phyloP scores from a whole-genome alignment of 2,888 invertebrate genomes.

The Biston stratarius region DNA sequence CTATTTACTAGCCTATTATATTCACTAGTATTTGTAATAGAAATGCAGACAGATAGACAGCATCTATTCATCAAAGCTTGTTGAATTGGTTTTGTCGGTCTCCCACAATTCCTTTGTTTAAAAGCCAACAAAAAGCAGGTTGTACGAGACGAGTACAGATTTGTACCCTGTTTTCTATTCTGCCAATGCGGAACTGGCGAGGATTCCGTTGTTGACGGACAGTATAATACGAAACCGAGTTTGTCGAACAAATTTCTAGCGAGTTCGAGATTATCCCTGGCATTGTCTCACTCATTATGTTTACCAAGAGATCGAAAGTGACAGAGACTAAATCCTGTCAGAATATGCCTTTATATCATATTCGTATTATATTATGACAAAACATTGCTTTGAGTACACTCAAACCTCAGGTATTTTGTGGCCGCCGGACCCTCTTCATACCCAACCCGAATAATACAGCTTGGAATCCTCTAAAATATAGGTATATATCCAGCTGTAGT shows the following conservation, averaged over 20 bases:
- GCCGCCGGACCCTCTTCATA: conserved; percentile 17
- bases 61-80: conserved; percentile 6
- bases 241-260: neutral
- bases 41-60: neutral
- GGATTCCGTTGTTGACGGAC: neutral
- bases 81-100: conserved; percentile 3
- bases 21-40: neutral
- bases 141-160: too few species aligned
- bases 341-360: neutral
- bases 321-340: neutral
- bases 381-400: conserved; percentile 16
- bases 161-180: neutral
- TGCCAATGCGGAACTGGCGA: neutral
- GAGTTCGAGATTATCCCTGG: neutral
- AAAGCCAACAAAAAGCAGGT: neutral
- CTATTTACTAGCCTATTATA: too few species aligned
- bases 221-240: neutral
- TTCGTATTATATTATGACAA: conserved; percentile 2
- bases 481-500: neutral
- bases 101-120: conserved; percentile 10
- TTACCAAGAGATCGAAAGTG: neutral
- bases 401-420: conserved; percentile 19
- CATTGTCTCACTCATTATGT: neutral
- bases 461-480: neutral
- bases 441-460: neutral